Conservation (phyloP, 2,113 vertebrate species). For the Ailuropoda melanoleuca region DNA sequence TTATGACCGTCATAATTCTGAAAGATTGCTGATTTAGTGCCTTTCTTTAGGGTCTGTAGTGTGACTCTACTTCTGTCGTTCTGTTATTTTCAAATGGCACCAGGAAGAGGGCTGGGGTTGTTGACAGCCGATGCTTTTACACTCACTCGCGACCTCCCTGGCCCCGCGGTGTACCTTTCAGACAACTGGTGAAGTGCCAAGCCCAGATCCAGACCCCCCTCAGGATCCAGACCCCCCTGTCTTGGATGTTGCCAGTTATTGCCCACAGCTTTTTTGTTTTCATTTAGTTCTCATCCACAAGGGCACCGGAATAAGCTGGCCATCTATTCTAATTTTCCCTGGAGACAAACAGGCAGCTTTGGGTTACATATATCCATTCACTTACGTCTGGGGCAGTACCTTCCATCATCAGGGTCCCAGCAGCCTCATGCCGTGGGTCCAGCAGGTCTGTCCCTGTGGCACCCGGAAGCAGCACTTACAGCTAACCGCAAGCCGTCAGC, state of each 20-base stretch:
- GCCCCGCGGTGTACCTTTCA: background rate
- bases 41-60: background rate
- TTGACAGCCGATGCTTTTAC: background rate
- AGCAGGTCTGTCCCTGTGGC: background rate
- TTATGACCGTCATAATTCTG: conserved; percentile 1
- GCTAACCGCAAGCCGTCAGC: accelerated
- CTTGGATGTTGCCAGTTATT: background rate
- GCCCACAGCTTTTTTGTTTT: background rate
- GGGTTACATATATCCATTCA: background rate
- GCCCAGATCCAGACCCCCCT: background rate
- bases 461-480: background rate
- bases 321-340: background rate
- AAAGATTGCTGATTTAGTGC: background rate
- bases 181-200: background rate
- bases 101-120: background rate
- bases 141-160: background rate
- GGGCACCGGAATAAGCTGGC: background rate
- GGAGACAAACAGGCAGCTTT: background rate
- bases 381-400: background rate
- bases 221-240: background rate
- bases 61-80: background rate
- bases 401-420: background rate
- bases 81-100: background rate
- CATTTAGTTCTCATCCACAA: background rate
- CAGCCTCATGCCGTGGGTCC: accelerated